A percentile compares a stretch with the other conserved stretches of the same genome.
These are phyloP conservation scores for Procavia capensis DNA, from an alignment of 2,113 vertebrate genomes.

Conservation along the genomic window DNA sequence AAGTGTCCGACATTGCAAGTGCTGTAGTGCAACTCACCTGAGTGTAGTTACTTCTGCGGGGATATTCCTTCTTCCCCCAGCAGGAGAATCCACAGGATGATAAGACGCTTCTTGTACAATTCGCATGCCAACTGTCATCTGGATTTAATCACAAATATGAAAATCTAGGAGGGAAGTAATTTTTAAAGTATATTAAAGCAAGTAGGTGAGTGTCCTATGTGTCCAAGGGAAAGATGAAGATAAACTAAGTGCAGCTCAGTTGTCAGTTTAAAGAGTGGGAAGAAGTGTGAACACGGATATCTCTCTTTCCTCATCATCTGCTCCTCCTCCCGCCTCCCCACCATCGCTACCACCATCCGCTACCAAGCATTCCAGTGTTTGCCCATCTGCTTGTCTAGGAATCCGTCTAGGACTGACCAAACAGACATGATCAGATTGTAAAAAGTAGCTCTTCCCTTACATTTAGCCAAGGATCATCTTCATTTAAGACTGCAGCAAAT, in stretches of 20 bases:
- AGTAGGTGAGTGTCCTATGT: neutral
- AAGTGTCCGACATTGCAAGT: neutral
- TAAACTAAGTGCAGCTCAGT: neutral
- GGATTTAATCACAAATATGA: constrained; percentile 27
- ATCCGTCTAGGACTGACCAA: neutral
- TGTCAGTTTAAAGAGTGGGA: neutral
- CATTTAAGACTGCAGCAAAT: neutral
- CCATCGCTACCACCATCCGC: neutral
- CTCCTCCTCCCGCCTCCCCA: rapidly evolving
- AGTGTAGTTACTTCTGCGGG: constrained; percentile 45
- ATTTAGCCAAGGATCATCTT: neutral
- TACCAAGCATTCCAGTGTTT: neutral
- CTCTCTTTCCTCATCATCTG: neutral
- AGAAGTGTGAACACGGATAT: neutral
- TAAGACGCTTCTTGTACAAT: constrained; percentile 32
- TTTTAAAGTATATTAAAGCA: neutral
- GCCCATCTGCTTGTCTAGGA: neutral
- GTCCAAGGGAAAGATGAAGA: neutral
- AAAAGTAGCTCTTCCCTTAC: neutral
- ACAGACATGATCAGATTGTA: neutral
- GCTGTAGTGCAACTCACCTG: neutral
- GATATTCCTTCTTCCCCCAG: constrained; percentile 14
- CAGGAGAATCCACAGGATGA: neutral
- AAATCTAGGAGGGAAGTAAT: neutral
- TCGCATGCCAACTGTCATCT: constrained; percentile 3